Evolutionary conservation across 2,113 vertebrate genomes (phyloP).

Genomic region (Tyto alba): DNA sequence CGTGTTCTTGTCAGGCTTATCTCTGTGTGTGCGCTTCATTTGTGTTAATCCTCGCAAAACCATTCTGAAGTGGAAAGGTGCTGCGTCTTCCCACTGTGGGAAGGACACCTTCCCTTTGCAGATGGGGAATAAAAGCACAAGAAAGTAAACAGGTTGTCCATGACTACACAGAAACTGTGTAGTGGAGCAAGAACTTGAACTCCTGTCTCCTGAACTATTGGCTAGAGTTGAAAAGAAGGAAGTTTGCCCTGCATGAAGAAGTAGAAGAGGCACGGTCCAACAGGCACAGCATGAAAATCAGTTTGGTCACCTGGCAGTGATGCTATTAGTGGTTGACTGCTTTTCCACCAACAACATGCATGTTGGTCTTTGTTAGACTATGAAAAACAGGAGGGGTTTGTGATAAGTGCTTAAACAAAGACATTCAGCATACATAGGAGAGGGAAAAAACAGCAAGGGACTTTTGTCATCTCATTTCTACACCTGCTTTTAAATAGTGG

Average conservation of each 20-base stretch:
- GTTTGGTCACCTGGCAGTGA: not conserved
- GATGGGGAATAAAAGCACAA: not conserved
- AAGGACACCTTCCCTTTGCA: not conserved
- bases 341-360: not conserved
- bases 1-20: not conserved
- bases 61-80: not conserved
- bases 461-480: not conserved
- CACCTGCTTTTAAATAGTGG: not conserved
- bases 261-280: not conserved
- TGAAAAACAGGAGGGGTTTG: not conserved
- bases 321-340: not conserved
- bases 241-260: not conserved
- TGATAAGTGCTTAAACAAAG: not conserved
- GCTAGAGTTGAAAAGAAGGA: not conserved
- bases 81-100: not conserved
- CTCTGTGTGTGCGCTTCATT: fast-evolving
- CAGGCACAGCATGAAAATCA: not conserved
- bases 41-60: not conserved
- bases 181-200: not conserved
- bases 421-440: not conserved
- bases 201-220: not conserved
- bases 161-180: not conserved
- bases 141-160: not conserved
- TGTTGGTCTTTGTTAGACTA: not conserved
- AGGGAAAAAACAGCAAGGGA: not conserved